phyloP scores from a whole-genome alignment of 2,113 vertebrate species.

The Podocnemis expansa region DNA sequence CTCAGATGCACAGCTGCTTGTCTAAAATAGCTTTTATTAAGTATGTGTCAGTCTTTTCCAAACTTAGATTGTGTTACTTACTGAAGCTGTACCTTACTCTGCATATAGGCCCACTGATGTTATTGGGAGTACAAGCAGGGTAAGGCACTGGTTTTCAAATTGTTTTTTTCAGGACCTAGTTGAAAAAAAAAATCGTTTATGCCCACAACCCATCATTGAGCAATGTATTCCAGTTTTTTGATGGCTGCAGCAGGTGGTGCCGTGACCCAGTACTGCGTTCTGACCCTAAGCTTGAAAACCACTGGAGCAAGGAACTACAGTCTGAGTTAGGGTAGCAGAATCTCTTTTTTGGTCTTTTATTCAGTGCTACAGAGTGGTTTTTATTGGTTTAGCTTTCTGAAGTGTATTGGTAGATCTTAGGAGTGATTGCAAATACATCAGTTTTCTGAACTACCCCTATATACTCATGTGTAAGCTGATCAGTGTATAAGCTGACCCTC shows the following conservation, averaged over 20 bases:
- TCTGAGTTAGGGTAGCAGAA: not conserved
- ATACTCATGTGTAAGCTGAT: too few species aligned
- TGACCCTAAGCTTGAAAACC: too few species aligned
- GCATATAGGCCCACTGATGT: not conserved
- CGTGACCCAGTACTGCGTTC: too few species aligned
- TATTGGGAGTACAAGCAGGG: not conserved
- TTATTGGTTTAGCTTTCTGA: not conserved
- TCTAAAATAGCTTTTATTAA: accelerated
- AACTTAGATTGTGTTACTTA: not conserved
- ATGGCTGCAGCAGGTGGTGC: too few species aligned
- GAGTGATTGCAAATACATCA: accelerated
- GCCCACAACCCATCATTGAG: too few species aligned
- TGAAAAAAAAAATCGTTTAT: too few species aligned
- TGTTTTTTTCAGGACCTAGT: too few species aligned
- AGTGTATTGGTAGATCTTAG: not conserved
- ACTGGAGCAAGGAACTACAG: too few species aligned
- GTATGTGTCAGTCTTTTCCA: not conserved
- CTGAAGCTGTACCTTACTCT: not conserved
- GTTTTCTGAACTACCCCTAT: not conserved
- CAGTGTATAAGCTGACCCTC: too few species aligned
- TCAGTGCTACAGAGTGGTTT: not conserved
- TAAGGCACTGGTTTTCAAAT: not conserved
- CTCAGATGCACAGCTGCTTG: accelerated
- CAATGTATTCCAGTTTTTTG: too few species aligned
- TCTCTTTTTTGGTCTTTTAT: not conserved